Base-by-base conservation (phyloP, 2,888 invertebrate species). In the Scaeva pyrastri region DNA sequence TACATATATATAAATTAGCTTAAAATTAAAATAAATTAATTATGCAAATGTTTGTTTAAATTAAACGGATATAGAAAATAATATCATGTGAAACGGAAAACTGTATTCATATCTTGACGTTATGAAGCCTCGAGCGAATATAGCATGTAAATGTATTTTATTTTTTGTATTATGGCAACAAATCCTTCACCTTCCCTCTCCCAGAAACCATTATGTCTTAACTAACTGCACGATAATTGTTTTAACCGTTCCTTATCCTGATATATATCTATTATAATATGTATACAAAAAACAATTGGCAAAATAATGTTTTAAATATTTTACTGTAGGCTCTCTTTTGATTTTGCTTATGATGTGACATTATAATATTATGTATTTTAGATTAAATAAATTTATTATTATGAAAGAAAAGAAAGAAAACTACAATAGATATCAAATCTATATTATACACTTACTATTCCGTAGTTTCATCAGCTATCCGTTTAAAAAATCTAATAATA, bases 391-490 rank as follows among this genome's bases (percentile, higher is more conserved):
- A 62, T 73, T 58, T 16, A 31, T 31, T 31, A 31, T 31, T 31
- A 31, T 39, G 4, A 16, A 11, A 31, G 36, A 52, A 64, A 62
- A 75, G 41, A 71, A 56, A 55, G 55, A 45, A 73, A 76, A 66
- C 56, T 26, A 50, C 73, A 81, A 74, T 86, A 74, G 64, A 75
- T 82, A 78, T 26, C 23, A 19, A 21, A 56, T 43, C 31, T 48
- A 60, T 48, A 58, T 55, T 68, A 43, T 58, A 83, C 82, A 83
- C 75, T 75, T 75, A 83, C 66, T 78, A 78, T 78, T 83, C 82
- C 82, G 82, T 87, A 87, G 82, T 83, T 83, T 78, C 81, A 86
- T 70, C 77, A 86, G 74, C 73, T 82, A 77, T 77, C 39, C 73
- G 73, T 82, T 80, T 64, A 62, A 62, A 39, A 41, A 43, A 50